Evolutionary conservation across 2,113 vertebrate genomes (phyloP).

Genomic region (Petrocephalus microphthalmus): DNA sequence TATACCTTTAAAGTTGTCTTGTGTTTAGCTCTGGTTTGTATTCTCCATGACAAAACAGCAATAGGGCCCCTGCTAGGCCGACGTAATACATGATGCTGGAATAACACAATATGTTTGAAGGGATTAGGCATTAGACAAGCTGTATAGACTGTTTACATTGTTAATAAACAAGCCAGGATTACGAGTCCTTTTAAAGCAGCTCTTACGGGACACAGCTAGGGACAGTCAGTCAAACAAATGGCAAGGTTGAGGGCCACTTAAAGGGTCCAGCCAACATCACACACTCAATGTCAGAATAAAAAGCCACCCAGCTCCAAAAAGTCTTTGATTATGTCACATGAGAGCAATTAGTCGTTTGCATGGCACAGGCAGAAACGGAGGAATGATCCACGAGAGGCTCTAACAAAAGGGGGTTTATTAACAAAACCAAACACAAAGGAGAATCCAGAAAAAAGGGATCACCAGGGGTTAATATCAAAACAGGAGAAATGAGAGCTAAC

Average conservation of each 20-base stretch:
- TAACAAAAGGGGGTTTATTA: no score
- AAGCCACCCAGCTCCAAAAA: not conserved
- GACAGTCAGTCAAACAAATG: not conserved
- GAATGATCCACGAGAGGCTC: no score
- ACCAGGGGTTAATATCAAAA: no score
- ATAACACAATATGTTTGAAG: not conserved
- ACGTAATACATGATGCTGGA: not conserved
- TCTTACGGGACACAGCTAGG: not conserved
- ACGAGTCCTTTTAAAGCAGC: not conserved
- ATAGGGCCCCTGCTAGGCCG: not conserved
- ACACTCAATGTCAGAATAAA: not conserved
- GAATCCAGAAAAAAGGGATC: no score
- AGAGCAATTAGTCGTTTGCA: no score
- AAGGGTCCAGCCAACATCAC: not conserved
- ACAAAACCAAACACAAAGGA: no score
- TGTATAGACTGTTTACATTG: not conserved
- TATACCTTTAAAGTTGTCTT: not conserved
- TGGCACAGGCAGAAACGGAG: no score
- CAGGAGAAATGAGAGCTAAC: no score
- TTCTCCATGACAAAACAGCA: not conserved
- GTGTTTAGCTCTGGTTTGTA: not conserved
- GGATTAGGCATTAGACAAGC: not conserved
- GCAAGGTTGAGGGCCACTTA: not conserved
- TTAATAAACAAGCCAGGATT: slow-evolving; percentile 1
- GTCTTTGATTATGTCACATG: not conserved